Base-by-base conservation (phyloP, 1,140 invertebrate species). In the Nixonia krombeini region DNA sequence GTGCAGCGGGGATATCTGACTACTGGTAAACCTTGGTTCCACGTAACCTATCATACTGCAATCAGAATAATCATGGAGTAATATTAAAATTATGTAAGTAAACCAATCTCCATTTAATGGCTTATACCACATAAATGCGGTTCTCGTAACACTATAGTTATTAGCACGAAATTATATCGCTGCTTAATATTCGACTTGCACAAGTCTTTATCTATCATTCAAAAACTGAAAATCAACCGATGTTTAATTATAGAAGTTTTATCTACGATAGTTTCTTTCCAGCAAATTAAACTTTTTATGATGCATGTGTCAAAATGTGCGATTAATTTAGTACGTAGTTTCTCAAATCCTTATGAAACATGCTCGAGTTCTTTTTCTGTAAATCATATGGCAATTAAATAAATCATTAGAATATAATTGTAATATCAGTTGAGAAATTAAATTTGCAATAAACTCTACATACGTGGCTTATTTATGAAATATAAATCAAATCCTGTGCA, bases 1-100 rank as follows among this genome's bases (percentile, higher is more conserved):
- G 47, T 31, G 42, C 23, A 23, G 17, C 21, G 12, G 28, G 5
- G 57, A 62, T 62, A 44, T 49, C 35, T 51, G 49, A 38, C 44
- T 44, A 21, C 2, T 21, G 21, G 21, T 21, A 16, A 45, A 1
- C 18, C 2, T 25, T 38, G 40, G 46, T 50, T 64, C 51, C 40
- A 50, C 55, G 37, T 55, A 55, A 55, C 23, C 21, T 41, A 26
- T 26, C 17, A 37, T 50, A 55, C 50, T 17, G 52, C 18, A 56
- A 64, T 51, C 55, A 45, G 31, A 45, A 46, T 56, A 64, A 56
- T 64, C 46, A 40, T n/a, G 40, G 15, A 33, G 9, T 38, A 15
- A 40, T 18, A 56, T 28, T 64, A 56, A 64, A 56, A 63, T 63
- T 38, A 56, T 63, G 59, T 44, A 55, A 63, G 52, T 64, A 8